These are phyloP conservation scores for Vanessa tameamea DNA, from an alignment of 1,140 invertebrate species.

Conservation along the genomic window DNA sequence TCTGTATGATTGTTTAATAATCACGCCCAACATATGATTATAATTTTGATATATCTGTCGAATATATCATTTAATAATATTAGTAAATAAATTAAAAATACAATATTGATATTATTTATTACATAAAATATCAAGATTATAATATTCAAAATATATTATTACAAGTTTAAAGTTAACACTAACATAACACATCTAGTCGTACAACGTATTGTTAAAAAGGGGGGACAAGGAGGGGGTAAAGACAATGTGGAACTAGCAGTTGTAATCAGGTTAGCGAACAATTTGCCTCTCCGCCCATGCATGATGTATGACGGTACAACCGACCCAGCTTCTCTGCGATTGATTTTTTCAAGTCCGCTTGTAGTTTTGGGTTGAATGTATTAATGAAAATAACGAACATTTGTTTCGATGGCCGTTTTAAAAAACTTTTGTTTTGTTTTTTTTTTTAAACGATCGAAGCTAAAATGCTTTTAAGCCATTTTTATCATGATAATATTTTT, in stretches of 20 bases:
- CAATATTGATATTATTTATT: no score
- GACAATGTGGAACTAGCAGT: constrained; percentile 76
- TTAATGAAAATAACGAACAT: neutral
- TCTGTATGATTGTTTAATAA: no score
- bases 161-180: neutral
- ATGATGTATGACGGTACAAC: constrained; percentile 69
- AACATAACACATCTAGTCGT: constrained; percentile 13
- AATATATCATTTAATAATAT: no score
- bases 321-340: constrained; percentile 51
- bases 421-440: neutral
- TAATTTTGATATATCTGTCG: no score
- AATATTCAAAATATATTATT: neutral
- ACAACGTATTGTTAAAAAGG: constrained; percentile 5
- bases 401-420: neutral
- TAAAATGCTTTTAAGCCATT: no score
- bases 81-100: no score
- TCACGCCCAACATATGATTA: no score
- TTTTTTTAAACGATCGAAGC: no score
- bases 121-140: neutral
- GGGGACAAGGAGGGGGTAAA: constrained; percentile 48
- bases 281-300: constrained; percentile 76
- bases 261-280: constrained; percentile 78
- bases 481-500: no score
- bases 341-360: constrained; percentile 50
- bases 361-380: constrained; percentile 20